Evolutionary conservation across 2,888 invertebrate species (phyloP), one percentile per base, ranked within the genome.

Genomic region (Taenaris catops): DNA sequence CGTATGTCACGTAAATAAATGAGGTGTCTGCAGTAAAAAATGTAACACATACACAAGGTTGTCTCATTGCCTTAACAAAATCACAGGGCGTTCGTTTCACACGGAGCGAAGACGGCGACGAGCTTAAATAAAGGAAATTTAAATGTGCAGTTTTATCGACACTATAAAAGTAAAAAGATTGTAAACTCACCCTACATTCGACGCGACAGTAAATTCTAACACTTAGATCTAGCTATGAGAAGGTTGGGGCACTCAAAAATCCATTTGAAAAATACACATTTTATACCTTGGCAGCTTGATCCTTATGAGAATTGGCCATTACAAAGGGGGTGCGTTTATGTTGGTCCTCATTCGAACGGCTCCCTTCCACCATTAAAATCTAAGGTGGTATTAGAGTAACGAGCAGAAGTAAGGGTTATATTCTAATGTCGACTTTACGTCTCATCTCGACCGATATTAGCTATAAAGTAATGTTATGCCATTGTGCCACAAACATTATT

Each of bases 211-310:
- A 76, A 75, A 79, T 72, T 72, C 68, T 54, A 70, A 75, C 72
- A 75, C 72, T 87, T 83, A 73, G 80, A 81, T 79, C 74, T 63
- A 63, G 56, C 79, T 70, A 84, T 87, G 74, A 44, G 84, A 83
- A 80, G 63, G 75, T 70, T 71, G 55, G 66, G 67, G 78, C 73
- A 81, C 87, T 87, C 79, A 83, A 84, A 83, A 80, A 84, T 84
- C 84, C 86, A 86, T 87, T 86, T 79, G 71, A 81, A 79, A 81
- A 76, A 74, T 78, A 74, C 65, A 63, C 66, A 60, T 76, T 83
- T 79, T 74, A 74, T 72, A 63, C 50, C 48, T 56, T 46, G 25
- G 40, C 31, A 28, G 38, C 46, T 37, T 45, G 39, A 49, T 60
- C 55, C 53, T 57, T 63, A 58, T 63, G 53, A 63, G 64, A 66